A percentile compares a stretch with the other conserved stretches of the same genome.
Evolutionary conservation across 2,888 invertebrate genomes (phyloP).

Genomic region (Gymnosoma rotundatum): DNA sequence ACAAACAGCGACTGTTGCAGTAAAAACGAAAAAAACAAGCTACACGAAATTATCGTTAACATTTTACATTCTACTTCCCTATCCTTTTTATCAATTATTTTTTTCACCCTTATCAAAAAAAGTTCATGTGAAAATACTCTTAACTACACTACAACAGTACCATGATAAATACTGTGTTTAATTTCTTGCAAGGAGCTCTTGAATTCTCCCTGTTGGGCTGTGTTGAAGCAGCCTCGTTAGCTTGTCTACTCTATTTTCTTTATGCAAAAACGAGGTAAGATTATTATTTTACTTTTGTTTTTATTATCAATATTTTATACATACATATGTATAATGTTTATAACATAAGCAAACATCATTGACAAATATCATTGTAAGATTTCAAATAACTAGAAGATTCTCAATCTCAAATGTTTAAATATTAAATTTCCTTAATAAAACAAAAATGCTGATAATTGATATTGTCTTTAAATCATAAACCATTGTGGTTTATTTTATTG

Average conservation of each 20-base stretch:
- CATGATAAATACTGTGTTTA: conserved; percentile 77
- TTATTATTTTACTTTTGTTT: background rate
- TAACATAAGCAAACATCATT: too few species aligned
- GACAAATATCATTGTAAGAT: background rate
- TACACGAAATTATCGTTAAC: conserved; percentile 20
- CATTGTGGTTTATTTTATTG: conserved; percentile 18
- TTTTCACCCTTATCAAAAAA: background rate
- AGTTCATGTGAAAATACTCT: conserved; percentile 31
- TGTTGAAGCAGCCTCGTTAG: conserved; percentile 80
- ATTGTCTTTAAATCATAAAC: conserved; percentile 38
- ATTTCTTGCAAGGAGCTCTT: conserved; percentile 77
- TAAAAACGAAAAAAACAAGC: background rate
- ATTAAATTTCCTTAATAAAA: conserved; percentile 35
- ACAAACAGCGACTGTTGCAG: background rate
- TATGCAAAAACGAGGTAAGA: conserved; percentile 81
- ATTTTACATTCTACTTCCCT: conserved; percentile 1
- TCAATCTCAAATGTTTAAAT: background rate
- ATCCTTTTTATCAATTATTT: too few species aligned
- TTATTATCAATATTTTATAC: background rate
- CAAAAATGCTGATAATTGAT: conserved; percentile 24
- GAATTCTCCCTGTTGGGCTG: conserved; percentile 78
- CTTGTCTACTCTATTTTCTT: conserved; percentile 80
- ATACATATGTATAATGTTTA: too few species aligned
- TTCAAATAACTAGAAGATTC: background rate
- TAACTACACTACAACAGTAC: conserved; percentile 11